phyloP scores from a whole-genome alignment of 2,113 vertebrate genomes.

The Brachyhypopomus gauderio region DNA sequence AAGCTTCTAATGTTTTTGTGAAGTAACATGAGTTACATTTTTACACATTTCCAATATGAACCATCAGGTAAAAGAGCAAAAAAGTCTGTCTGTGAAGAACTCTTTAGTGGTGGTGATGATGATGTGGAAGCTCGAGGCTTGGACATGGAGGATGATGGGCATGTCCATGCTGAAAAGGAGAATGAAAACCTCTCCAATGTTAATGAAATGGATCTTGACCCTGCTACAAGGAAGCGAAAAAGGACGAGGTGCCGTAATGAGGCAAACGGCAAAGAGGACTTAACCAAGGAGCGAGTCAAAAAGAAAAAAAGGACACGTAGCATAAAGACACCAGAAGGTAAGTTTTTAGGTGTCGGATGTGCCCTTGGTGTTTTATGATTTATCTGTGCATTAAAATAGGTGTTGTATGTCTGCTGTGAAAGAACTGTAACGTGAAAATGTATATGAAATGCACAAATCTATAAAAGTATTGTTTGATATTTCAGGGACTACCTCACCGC shows the following conservation, averaged over 20 bases:
- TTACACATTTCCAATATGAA: background rate
- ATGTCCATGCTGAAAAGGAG: conserved; percentile 41
- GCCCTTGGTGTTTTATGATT: background rate
- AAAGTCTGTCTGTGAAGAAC: conserved; percentile 50
- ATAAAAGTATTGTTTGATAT: background rate
- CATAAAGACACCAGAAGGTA: conserved; percentile 30
- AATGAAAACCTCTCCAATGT: conserved; percentile 29
- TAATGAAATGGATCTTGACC: background rate
- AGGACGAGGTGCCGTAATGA: background rate
- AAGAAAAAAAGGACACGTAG: conserved; percentile 12
- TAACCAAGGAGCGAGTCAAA: conserved; percentile 41
- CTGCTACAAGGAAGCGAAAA: conserved; percentile 43
- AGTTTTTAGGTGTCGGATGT: no score
- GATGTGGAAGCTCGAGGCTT: conserved; percentile 14
- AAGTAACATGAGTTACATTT: background rate
- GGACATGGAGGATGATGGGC: conserved; percentile 6
- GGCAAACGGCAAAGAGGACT: background rate
- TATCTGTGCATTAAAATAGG: no score
- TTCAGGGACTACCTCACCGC: background rate
- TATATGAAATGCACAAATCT: conserved; percentile 41
- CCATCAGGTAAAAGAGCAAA: conserved; percentile 51
- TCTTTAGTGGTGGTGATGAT: conserved; percentile 48
- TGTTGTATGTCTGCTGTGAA: background rate
- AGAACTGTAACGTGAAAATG: conserved; percentile 60
- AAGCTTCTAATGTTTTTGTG: background rate